phyloP scores from a whole-genome alignment of 1,140 invertebrate species.

The Cydia amplana region DNA sequence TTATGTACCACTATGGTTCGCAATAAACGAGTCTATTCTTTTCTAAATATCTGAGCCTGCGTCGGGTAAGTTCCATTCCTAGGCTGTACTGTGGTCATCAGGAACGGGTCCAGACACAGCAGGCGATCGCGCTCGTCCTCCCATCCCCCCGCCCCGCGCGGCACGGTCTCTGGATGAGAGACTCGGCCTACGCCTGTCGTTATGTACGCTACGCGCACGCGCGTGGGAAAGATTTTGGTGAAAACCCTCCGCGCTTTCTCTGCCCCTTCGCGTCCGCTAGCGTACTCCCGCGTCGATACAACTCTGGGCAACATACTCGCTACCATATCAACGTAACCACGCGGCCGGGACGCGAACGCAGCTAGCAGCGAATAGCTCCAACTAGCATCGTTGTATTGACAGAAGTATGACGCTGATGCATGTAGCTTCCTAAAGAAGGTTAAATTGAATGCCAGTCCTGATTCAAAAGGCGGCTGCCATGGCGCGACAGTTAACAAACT shows the following conservation, averaged over 20 bases:
- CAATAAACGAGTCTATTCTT: no score
- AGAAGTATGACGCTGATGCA: constrained; percentile 91
- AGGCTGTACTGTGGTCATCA: constrained; percentile 29
- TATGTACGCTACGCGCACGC: neutral
- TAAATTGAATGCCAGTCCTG: constrained; percentile 93
- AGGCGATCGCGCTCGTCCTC: constrained; percentile 44
- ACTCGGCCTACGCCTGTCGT: neutral
- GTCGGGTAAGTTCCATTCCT: neutral
- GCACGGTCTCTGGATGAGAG: neutral
- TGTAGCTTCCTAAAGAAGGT: constrained; percentile 90
- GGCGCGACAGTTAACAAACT: constrained; percentile 42
- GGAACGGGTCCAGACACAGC: constrained; percentile 41
- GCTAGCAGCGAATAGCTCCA: constrained; percentile 52
- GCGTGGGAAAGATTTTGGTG: neutral
- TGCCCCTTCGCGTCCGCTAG: constrained; percentile 28
- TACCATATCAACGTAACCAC: constrained; percentile 40
- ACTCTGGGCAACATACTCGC: constrained; percentile 41
- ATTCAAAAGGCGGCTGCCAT: constrained; percentile 46
- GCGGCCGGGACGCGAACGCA: constrained; percentile 38
- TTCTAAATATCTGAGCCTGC: neutral
- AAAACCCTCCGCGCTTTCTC: constrained; percentile 16
- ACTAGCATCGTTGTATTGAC: constrained; percentile 88
- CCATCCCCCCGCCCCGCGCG: constrained; percentile 44
- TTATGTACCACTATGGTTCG: no score
- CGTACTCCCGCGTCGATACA: constrained; percentile 36